Conservation (phyloP, 1,140 invertebrate genomes). For the Pachypsylla venusta region DNA sequence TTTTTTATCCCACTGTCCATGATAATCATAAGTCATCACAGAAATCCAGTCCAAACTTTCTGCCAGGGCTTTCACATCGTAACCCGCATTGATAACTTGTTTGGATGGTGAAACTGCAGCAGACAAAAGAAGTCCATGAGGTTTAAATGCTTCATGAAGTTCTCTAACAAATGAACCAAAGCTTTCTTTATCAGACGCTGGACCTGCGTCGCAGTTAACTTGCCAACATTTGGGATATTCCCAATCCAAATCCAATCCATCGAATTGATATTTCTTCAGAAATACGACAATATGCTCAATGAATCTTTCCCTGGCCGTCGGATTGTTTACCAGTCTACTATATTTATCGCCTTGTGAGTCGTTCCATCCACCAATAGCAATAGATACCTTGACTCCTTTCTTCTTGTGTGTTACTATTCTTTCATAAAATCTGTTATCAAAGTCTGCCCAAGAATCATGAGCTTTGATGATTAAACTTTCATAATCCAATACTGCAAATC, state of each 20-base stretch:
- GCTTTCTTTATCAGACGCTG: conserved; percentile 59
- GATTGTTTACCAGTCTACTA: conserved; percentile 60
- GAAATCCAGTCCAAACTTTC: conserved; percentile 70
- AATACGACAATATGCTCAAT: conserved; percentile 57
- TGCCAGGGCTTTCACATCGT: conserved; percentile 57
- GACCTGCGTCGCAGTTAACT: conserved; percentile 70
- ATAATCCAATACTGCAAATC: conserved; percentile 72
- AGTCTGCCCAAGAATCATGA: conserved; percentile 78
- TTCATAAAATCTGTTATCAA: conserved; percentile 60
- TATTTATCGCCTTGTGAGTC: conserved; percentile 76
- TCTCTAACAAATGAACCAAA: conserved; percentile 59
- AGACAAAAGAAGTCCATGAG: conserved; percentile 55
- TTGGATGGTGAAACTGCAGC: conserved; percentile 78
- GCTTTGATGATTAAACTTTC: conserved; percentile 60
- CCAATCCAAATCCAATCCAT: conserved; percentile 79
- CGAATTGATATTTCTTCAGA: conserved; percentile 66
- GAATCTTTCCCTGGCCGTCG: conserved; percentile 50
- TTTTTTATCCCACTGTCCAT: conserved; percentile 68
- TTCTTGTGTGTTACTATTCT: conserved; percentile 60
- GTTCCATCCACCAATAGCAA: conserved; percentile 82
- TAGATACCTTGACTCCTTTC: conserved; percentile 61
- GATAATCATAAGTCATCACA: conserved; percentile 76
- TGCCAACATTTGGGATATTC: conserved; percentile 88
- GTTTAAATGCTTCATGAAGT: conserved; percentile 53
- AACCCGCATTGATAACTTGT: conserved; percentile 66